Evolutionary conservation across 2,797 vertebrate species (phyloP).

Genomic region (Sebastes steindachneri): DNA sequence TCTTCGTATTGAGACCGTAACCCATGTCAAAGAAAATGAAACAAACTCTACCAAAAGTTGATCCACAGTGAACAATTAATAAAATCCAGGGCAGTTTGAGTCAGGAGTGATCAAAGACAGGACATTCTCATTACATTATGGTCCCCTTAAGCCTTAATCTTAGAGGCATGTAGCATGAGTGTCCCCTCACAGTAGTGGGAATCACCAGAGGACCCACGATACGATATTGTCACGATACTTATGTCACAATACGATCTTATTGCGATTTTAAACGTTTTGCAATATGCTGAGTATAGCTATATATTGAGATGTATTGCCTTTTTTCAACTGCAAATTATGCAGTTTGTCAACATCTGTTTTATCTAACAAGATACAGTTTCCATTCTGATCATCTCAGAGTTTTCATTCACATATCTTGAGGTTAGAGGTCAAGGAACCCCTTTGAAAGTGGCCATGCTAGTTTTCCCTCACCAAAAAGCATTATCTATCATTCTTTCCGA

Average conservation of each 20-base stretch:
- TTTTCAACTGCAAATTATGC: neutral
- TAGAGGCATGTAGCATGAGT: neutral
- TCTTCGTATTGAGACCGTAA: neutral
- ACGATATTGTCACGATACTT: too few relatives aligned
- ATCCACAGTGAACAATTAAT: neutral
- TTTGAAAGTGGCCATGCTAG: too few relatives aligned
- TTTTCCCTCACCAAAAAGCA: rapidly evolving
- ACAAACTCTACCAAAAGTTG: neutral
- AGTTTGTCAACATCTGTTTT: too few relatives aligned
- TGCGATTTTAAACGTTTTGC: neutral
- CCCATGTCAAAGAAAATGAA: neutral
- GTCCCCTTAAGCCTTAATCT: neutral
- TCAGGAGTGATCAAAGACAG: neutral
- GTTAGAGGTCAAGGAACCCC: neutral
- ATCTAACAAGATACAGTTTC: too few relatives aligned
- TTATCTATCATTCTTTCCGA: too few relatives aligned
- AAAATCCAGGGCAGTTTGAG: neutral
- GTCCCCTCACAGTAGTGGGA: too few relatives aligned
- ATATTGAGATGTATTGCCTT: neutral
- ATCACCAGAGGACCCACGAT: too few relatives aligned
- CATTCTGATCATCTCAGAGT: too few relatives aligned
- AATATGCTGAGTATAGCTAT: too few relatives aligned
- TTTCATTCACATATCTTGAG: too few relatives aligned
- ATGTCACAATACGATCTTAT: too few relatives aligned
- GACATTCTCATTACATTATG: neutral